Percentiles rank a stretch among this genome's conserved stretches.
Conservation (phyloP, 2,888 invertebrate species). For the Gordius sp. region DNA sequence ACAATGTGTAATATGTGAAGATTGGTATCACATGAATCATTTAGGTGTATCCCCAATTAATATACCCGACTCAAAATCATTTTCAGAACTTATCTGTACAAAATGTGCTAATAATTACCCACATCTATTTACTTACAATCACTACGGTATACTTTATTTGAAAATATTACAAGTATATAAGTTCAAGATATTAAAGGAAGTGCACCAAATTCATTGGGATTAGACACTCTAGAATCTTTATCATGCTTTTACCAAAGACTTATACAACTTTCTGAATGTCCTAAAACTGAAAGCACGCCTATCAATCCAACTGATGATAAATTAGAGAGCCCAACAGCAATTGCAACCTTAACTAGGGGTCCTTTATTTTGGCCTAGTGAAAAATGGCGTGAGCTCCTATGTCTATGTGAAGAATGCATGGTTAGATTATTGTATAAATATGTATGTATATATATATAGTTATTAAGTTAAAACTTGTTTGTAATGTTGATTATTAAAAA, state of each 20-base stretch:
- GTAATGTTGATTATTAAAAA: no score
- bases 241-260: no score
- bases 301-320: no score
- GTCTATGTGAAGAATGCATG: constrained; percentile 29
- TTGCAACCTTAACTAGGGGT: constrained; percentile 18
- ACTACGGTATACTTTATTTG: no score
- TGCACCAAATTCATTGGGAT: no score
- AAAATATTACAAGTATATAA: no score
- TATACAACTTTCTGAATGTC: no score
- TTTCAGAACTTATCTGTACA: constrained; percentile 55
- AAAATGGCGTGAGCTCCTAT: constrained; percentile 43
- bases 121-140: no score
- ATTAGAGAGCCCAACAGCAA: constrained; percentile 39
- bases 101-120: constrained; percentile 45
- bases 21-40: constrained; percentile 60
- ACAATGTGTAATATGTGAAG: constrained; percentile 81
- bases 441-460: not conserved
- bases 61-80: constrained; percentile 28
- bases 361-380: constrained; percentile 20
- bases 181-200: no score
- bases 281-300: no score
- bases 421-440: constrained; percentile 32
- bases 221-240: no score
- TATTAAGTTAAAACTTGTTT: no score
- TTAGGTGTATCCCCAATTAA: constrained; percentile 6